Conservation (phyloP, 1,140 invertebrate genomes). For the Megathymus violae region DNA sequence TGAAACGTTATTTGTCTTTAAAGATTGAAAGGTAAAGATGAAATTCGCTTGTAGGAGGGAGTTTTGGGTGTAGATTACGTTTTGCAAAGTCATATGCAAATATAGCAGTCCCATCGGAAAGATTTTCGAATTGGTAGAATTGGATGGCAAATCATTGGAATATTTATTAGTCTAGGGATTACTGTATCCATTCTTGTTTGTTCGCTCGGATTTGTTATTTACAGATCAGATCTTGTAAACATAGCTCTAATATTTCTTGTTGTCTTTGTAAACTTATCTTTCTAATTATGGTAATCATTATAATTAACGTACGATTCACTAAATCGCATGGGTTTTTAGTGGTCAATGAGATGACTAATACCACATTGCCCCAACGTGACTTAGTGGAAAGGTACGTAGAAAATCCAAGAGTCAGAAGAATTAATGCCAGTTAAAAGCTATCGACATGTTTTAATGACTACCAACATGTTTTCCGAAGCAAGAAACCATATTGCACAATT, state of each 20-base stretch:
- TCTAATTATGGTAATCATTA: conserved; percentile 35
- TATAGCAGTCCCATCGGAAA: conserved; percentile 64
- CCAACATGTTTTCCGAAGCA: too few relatives aligned
- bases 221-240: conserved; percentile 44
- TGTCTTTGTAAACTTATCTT: too few relatives aligned
- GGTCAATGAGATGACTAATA: too few relatives aligned
- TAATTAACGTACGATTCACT: too few relatives aligned
- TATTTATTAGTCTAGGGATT: conserved; percentile 70
- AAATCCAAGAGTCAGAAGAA: too few relatives aligned
- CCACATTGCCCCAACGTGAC: too few relatives aligned
- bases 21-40: conserved; percentile 28
- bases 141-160: conserved; percentile 72
- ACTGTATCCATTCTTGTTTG: conserved; percentile 40
- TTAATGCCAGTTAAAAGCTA: too few relatives aligned
- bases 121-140: conserved; percentile 64
- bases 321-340: too few relatives aligned
- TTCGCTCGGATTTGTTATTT: conserved; percentile 45
- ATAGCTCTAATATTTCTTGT: too few relatives aligned
- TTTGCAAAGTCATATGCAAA: conserved; percentile 60
- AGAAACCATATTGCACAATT: too few relatives aligned
- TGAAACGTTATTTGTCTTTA: conserved; percentile 18
- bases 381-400: too few relatives aligned
- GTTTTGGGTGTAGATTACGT: conserved; percentile 31
- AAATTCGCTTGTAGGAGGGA: conserved; percentile 30
- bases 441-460: too few relatives aligned